phyloP scores from a whole-genome alignment of 2,888 invertebrate species.

The Elegia similella region DNA sequence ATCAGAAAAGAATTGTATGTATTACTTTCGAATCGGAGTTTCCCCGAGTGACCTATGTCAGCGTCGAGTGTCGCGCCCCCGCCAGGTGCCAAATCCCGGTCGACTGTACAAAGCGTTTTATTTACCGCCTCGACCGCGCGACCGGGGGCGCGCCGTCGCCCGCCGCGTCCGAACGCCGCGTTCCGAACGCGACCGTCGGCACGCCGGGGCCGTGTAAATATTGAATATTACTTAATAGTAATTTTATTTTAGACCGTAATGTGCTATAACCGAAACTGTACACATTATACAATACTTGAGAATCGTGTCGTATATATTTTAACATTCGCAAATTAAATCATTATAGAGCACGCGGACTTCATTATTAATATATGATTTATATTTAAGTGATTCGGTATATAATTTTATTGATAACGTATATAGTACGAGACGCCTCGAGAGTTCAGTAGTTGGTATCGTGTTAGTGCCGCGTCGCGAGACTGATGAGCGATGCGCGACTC shows the following conservation, averaged over 20 bases:
- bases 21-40: no score
- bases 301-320: slow-evolving; percentile 33
- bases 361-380: slow-evolving; percentile 52
- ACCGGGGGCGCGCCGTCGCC: slow-evolving; percentile 1
- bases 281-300: slow-evolving; percentile 36
- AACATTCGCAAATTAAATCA: slow-evolving; percentile 36
- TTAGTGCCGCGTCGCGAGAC: background rate
- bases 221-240: slow-evolving; percentile 76
- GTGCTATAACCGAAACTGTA: slow-evolving; percentile 73
- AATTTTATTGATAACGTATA: slow-evolving; percentile 47
- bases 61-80: background rate
- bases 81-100: slow-evolving; percentile 1
- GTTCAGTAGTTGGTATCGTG: slow-evolving; percentile 30
- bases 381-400: slow-evolving; percentile 52
- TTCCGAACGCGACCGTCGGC: slow-evolving; percentile 20
- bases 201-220: slow-evolving; percentile 57
- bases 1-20: no score
- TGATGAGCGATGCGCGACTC: background rate
- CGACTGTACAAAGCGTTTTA: slow-evolving; percentile 7
- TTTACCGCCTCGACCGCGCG: background rate
- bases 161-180: slow-evolving; percentile 4
- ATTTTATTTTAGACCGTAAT: slow-evolving; percentile 75
- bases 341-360: slow-evolving; percentile 45
- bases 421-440: slow-evolving; percentile 12
- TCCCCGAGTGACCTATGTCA: background rate